A percentile compares a stretch with the other conserved stretches of the same genome.
phyloP scores from a whole-genome alignment of 2,888 invertebrate genomes.

The Limnephilus auricula region DNA sequence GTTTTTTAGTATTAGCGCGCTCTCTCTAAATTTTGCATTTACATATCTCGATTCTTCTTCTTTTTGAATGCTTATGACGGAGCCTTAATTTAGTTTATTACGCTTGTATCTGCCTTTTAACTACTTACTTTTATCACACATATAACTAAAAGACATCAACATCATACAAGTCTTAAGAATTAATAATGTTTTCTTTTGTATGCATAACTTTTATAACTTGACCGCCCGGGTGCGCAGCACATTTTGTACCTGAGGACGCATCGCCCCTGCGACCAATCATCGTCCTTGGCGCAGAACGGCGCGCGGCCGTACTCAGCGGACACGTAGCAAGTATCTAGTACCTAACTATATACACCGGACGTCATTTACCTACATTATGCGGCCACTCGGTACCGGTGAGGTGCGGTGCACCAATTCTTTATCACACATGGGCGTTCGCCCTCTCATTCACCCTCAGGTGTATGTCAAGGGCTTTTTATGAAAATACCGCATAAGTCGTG shows the following conservation, averaged over 20 bases:
- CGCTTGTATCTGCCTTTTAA: too few relatives aligned
- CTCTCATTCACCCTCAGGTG: background rate
- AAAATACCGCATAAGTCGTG: background rate
- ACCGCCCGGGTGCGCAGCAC: background rate
- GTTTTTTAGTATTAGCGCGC: too few relatives aligned
- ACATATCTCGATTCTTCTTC: too few relatives aligned
- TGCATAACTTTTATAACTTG: background rate
- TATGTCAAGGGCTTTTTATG: constrained; percentile 41
- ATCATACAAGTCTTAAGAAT: too few relatives aligned
- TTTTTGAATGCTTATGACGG: too few relatives aligned
- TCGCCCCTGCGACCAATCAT: constrained; percentile 1
- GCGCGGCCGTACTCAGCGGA: background rate
- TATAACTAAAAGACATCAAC: too few relatives aligned
- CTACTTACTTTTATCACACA: too few relatives aligned
- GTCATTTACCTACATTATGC: background rate
- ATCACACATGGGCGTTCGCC: constrained; percentile 10
- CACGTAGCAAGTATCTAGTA: background rate
- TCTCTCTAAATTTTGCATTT: too few relatives aligned
- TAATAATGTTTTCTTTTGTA: too few relatives aligned
- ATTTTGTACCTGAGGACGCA: background rate
- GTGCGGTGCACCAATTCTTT: constrained; percentile 27
- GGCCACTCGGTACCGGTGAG: constrained; percentile 17
- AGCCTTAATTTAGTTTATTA: too few relatives aligned
- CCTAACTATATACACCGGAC: background rate
- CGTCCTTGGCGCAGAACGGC: constrained; percentile 15